These are phyloP conservation scores for Gymnarchus niloticus DNA, from an alignment of 2,113 vertebrate genomes.

Conservation along the genomic window DNA sequence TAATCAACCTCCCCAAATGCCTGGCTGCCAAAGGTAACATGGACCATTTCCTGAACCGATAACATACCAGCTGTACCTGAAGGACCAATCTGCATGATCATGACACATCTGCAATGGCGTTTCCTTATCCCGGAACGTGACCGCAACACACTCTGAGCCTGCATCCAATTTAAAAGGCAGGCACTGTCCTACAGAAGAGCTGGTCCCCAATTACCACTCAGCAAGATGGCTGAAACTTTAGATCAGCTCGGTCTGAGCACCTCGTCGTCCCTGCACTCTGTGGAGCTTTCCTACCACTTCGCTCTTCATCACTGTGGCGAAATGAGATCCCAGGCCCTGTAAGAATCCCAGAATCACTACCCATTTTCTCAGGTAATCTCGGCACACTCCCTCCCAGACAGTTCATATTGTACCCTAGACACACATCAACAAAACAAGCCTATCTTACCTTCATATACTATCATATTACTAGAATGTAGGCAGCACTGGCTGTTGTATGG, in stretches of 20 bases:
- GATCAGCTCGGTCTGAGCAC: not conserved
- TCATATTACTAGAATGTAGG: not conserved
- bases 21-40: not conserved
- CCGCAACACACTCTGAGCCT: not conserved
- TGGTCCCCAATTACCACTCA: constrained; percentile 10
- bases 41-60: not conserved
- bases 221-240: not conserved
- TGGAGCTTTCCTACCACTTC: not conserved
- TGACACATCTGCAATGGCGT: not conserved
- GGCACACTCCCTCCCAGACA: not conserved
- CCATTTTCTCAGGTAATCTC: constrained; percentile 6
- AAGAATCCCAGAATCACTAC: not conserved
- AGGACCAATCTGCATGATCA: not conserved
- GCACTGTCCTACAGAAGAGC: not conserved
- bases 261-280: not conserved
- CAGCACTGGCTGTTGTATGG: not conserved
- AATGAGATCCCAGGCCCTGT: not conserved
- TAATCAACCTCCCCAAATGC: not conserved
- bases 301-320: constrained; percentile 3
- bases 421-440: not conserved
- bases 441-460: not conserved
- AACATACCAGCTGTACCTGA: not conserved
- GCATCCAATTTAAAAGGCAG: not conserved
- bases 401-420: constrained; percentile 1
- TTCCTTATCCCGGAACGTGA: not conserved